Evolutionary conservation across 2,113 vertebrate species (phyloP).

Genomic region (Ctenomys sociabilis): DNA sequence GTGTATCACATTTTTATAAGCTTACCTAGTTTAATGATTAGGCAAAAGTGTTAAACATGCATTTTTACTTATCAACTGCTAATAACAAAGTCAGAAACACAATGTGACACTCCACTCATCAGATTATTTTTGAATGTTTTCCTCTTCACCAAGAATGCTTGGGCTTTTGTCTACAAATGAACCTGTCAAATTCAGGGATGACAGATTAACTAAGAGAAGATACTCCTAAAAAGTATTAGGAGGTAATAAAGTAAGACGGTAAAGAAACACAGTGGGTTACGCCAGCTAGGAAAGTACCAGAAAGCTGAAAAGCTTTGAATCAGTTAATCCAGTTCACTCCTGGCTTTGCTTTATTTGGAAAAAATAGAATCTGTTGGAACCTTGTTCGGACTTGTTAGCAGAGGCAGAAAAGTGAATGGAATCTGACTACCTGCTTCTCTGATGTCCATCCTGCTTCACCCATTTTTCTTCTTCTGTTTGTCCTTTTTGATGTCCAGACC

Average conservation of each 20-base stretch:
- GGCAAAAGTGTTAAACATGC: background rate
- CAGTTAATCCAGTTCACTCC: conserved; percentile 41
- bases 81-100: background rate
- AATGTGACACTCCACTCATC: background rate
- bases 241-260: background rate
- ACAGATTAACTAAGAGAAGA: conserved; percentile 43
- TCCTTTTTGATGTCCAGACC: conserved; percentile 32
- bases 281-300: background rate
- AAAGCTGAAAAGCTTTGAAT: conserved; percentile 32
- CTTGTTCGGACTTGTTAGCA: background rate
- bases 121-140: background rate
- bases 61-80: background rate
- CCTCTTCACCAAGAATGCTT: background rate
- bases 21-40: background rate
- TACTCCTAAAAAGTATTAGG: conserved; percentile 52
- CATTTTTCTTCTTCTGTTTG: background rate
- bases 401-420: background rate
- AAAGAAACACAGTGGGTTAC: conserved; percentile 3
- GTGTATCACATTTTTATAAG: background rate
- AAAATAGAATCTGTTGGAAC: background rate
- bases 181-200: conserved; percentile 2
- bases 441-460: background rate
- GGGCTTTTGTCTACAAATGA: conserved; percentile 55
- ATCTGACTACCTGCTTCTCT: background rate
- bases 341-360: conserved; percentile 53